Evolutionary conservation across 2,888 invertebrate genomes (phyloP), one percentile per base, ranked within the genome.

Genomic region (Cistogaster globosa): DNA sequence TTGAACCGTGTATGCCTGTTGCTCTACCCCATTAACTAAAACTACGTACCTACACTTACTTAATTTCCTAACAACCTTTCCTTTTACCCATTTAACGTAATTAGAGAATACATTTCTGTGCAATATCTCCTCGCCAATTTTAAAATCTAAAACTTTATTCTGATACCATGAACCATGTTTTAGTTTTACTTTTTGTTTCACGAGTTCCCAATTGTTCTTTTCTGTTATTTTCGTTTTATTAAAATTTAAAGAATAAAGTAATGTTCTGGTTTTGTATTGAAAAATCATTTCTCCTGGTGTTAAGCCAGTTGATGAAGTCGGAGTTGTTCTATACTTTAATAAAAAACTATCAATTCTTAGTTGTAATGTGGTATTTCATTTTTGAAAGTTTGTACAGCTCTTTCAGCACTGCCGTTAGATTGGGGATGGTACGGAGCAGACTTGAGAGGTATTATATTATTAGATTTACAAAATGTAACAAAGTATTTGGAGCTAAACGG

Each of bases 21-120:
- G 1, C 18, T 51, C 12, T n/a, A n/a, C 26, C 0, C 53, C 75
- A 57, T 76, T 26, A 51, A 76, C 22, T n/a, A 67, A 76, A 8
- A 76, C 48, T 14, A 76, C 1, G 14, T 77, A 77, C 38, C 60
- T 77, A n/a, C 48, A 76, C 14, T 16, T 67, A 67, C 58, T 67
- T 16, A 67, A 32, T 57, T 76, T 67, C 14, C 16, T 58, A n/a
- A 68, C 36, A 22, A 77, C 38, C 38, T 57, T 57, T 48, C 45
- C 45, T 32, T 67, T 67, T 12, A 67, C 26, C 57, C 76, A 76
- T 53, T 76, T 76, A 18, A 76, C 58, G 1, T 48, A 58, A 62
- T 63, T 63, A 14, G 51, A 63, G n/a, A 42, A 74, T 5, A 65
- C 45, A 42, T 67, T 77, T n/a, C 60, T 63, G 20, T 77, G 68